Conservation (phyloP, 2,888 invertebrate genomes). For the Cristatella mucedo region DNA sequence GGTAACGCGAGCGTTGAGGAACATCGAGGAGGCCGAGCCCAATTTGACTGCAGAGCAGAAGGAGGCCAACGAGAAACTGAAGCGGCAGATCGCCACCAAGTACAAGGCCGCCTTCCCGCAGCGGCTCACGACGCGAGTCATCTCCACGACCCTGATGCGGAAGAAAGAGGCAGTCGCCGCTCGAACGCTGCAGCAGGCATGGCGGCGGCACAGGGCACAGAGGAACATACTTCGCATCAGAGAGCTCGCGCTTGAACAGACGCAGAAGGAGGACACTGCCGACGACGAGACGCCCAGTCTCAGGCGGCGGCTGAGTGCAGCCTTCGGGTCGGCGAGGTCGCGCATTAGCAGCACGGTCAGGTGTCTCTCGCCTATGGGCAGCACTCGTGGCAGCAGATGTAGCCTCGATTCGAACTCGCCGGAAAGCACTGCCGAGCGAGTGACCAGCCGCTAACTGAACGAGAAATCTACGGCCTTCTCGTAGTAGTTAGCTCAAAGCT, state of each 20-base stretch:
- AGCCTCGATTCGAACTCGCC: no score
- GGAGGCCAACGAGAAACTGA: conserved; percentile 40
- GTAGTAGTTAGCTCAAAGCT: no score
- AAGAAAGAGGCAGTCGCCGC: conserved; percentile 88
- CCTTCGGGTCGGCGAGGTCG: no score
- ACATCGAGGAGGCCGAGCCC: conserved; percentile 66
- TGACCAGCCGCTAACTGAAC: no score
- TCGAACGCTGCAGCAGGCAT: conserved; percentile 63
- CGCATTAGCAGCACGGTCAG: conserved; percentile 6
- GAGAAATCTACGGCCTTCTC: no score
- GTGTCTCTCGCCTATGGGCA: background rate
- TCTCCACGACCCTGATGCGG: conserved; percentile 83
- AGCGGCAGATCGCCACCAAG: conserved; percentile 4
- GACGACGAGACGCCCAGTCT: no score
- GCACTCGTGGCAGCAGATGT: conserved; percentile 1
- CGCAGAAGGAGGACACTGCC: background rate
- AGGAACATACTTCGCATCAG: conserved; percentile 7
- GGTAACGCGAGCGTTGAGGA: conserved; percentile 81
- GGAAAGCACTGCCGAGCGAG: no score
- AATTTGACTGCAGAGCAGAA: conserved; percentile 50
- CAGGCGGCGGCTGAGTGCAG: no score
- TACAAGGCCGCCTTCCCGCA: conserved; percentile 72
- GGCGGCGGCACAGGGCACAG: conserved; percentile 23
- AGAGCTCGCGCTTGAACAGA: conserved; percentile 3
- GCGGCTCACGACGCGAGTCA: conserved; percentile 77